Base-by-base conservation (phyloP, 1,140 invertebrate genomes). In the Trinorchestia longiramus region DNA sequence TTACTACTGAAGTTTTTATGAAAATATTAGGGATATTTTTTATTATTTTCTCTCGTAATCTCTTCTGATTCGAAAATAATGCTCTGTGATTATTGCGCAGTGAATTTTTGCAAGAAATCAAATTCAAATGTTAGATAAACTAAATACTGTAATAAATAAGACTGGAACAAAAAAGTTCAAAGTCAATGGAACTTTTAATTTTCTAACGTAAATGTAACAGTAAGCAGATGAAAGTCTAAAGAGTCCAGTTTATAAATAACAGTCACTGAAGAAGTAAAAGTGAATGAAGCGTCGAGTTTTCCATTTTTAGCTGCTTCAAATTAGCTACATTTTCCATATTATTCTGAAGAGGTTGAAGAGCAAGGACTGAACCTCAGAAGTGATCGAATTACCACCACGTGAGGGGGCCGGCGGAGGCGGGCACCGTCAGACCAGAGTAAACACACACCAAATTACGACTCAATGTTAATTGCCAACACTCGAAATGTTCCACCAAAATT, bases 391-490 rank as follows among this genome's bases (percentile, higher is more conserved):
- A 91, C 43, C 19, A 17, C 88, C 41, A 91, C 88, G 41, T 15
- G 88, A 43, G 41, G 88, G 41, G 47, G 15, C 41, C 43, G 19
- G 19, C 11, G 44, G 19, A 94, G 92, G 43, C 6, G 3, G 44
- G 36, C 43, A 43, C 92, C 44, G 11, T 40, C 92, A 45, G 44
- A 94, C 23, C 43, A 43, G 92, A 45, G 92, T 47, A 94, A 43
- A 94, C 44, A 94, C 41, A 0, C 43, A 15, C 41, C 43, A 94
- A 94, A 94, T 94, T 94, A 47, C 92, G 92, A 43, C 92, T 94
- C 41, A 47, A 94, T 94, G 92, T 94, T 94, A 94, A 94, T 94
- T 94, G 92, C 92, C 92, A 94, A 45, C 92, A 94, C 44, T 94
- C 43, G 43, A 40, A 94, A 94, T 45, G 92, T 94, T 94, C 41